Base-by-base conservation (phyloP, 2,113 vertebrate genomes). In the Anolis sagrei region DNA sequence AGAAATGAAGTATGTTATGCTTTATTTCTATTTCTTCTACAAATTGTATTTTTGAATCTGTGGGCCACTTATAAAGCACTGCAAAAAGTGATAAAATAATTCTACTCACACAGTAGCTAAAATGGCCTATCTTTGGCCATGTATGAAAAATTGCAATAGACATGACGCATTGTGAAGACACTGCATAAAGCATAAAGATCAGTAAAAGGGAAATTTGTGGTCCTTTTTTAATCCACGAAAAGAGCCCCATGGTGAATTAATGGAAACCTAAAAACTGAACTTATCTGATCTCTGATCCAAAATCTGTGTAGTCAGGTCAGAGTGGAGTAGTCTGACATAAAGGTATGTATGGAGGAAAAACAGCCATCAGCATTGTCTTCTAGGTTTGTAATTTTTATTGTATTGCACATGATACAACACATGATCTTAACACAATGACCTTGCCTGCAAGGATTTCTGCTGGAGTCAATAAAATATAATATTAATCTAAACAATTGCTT, bases 141-240 rank as follows among this genome's bases (percentile, higher is more conserved):
- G 70, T 44, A 4, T 39, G 36, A 73, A 74, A 44, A 44, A 74
- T 48, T 19, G 5, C 18, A 4, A 73, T 21, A 73, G 14, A 25
- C 10, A 16, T 85, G 88, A 48, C 86, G 36, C 72, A 87, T 44
- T 77, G 34, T 91, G 85, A 90, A 90, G 4, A 93, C 51, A 76
- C 81, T 91, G 85, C 72, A 83, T 0, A 1, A 51, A 88, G 82
- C 73, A 27, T 81, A 83, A 87, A 87, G 84, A 92, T 87, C 51
- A 54, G 51, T 77, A 86, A 80, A 86, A 87, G 91, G 82, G 83
- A 83, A 78, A 6, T 72, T 81, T 69, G 4, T 2, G 27, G 21
- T 89, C 68, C 83, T 58, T n/a, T 49, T 23, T 87, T 89, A 76
- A 86, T 81, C 69, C 74, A 54, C 76, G 32, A 83, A 83, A 89